Conservation (phyloP, 2,888 invertebrate species). For the Drosophila paranaensis region DNA sequence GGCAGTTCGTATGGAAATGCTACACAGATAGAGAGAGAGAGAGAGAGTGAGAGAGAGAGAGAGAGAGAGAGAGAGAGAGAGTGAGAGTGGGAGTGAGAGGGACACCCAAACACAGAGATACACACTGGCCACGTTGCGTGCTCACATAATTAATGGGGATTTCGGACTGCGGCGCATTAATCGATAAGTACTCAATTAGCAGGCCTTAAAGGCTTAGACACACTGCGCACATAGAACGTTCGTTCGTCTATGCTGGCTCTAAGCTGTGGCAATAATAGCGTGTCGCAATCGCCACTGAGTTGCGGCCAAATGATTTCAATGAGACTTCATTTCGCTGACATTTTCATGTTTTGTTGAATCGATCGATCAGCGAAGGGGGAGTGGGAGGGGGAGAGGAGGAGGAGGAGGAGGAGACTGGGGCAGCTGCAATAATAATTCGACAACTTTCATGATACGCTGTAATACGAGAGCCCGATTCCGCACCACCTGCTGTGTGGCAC, state of each 20-base stretch:
- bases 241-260: conserved; percentile 2
- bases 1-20: conserved; percentile 32
- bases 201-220: conserved; percentile 75
- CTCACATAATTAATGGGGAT: conserved; percentile 53
- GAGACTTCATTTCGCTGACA: conserved; percentile 75
- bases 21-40: not conserved
- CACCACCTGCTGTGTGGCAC: conserved; percentile 34
- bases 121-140: conserved; percentile 43
- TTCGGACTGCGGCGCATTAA: conserved; percentile 47
- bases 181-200: conserved; percentile 78
- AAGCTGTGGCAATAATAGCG: conserved; percentile 54
- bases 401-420: not conserved
- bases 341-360: conserved; percentile 61
- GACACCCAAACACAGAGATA: not conserved
- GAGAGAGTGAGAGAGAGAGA: too few relatives aligned
- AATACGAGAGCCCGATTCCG: not conserved
- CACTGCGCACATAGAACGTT: too few relatives aligned
- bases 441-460: conserved; percentile 12
- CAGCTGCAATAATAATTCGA: conserved; percentile 14
- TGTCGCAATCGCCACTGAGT: conserved; percentile 35
- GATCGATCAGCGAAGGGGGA: conserved; percentile 47
- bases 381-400: too few relatives aligned
- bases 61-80: not conserved
- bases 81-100: too few relatives aligned
- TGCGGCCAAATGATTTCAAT: conserved; percentile 68